Percentiles rank a stretch among this genome's conserved stretches.
These are phyloP conservation scores for Tribolium castaneum DNA, from an alignment of 1,140 invertebrate species.

Conservation along the genomic window DNA sequence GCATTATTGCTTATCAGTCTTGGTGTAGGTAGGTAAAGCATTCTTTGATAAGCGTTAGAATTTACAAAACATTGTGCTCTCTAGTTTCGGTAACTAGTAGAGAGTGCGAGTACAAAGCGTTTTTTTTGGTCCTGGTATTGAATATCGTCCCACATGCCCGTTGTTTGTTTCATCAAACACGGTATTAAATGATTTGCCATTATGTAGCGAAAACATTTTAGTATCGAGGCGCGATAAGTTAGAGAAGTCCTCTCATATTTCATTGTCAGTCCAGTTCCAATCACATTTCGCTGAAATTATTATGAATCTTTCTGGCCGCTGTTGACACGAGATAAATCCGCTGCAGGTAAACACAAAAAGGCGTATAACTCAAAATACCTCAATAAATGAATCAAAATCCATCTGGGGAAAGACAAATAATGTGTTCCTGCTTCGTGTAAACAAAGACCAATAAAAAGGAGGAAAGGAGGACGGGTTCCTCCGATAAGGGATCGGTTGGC, in stretches of 20 bases:
- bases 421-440: not conserved
- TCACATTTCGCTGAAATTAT: not conserved
- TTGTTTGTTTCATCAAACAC: not conserved
- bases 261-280: not conserved
- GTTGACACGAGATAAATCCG: not conserved
- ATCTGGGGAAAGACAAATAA: not conserved
- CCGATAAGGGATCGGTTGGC: conserved; percentile 1
- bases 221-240: not conserved
- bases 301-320: not conserved
- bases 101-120: not conserved
- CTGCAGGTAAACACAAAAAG: not conserved
- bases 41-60: no score
- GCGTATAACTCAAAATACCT: not conserved
- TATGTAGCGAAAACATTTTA: not conserved
- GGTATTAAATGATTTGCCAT: not conserved
- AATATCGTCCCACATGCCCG: not conserved
- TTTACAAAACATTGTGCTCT: no score
- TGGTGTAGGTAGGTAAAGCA: no score
- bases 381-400: conserved; percentile 13
- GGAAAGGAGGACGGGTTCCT: not conserved
- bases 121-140: not conserved
- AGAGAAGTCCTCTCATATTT: not conserved
- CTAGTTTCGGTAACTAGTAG: not conserved
- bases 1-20: no score
- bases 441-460: conserved; percentile 12